These are phyloP conservation scores for Arctia plantaginis DNA, from an alignment of 2,888 invertebrate genomes.

Conservation along the genomic window DNA sequence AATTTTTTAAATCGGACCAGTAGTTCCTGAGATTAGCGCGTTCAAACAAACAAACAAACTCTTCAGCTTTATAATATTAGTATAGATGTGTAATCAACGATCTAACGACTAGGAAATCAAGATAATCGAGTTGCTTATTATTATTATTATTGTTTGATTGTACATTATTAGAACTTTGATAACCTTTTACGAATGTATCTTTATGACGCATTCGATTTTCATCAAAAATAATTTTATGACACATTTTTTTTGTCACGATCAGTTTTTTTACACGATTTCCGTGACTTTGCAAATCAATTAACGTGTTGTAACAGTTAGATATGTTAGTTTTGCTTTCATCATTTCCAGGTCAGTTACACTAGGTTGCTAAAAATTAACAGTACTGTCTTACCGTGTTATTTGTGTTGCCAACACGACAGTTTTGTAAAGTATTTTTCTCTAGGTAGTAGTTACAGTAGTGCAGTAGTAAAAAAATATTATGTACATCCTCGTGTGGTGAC, in stretches of 20 bases:
- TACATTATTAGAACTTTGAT: not conserved
- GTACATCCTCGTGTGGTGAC: no score
- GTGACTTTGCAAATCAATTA: conserved; percentile 35
- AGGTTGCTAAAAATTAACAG: conserved; percentile 8
- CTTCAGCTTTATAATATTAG: no score
- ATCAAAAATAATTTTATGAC: conserved; percentile 12
- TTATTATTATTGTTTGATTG: not conserved
- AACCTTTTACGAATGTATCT: not conserved
- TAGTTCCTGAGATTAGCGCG: no score
- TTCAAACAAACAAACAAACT: no score
- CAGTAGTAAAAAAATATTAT: no score
- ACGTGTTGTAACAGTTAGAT: conserved; percentile 30
- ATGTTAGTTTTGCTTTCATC: conserved; percentile 21
- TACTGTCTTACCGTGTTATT: conserved; percentile 5
- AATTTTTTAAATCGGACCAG: no score
- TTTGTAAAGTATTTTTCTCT: not conserved
- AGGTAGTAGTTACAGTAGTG: no score
- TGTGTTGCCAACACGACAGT: not conserved
- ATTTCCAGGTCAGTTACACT: conserved; percentile 20
- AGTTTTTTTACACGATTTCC: conserved; percentile 28
- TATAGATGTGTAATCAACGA: not conserved
- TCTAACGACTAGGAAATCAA: not conserved
- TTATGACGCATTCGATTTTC: conserved; percentile 5
- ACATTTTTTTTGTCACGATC: not conserved
- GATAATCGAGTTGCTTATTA: not conserved